A percentile compares a stretch with the other conserved stretches of the same genome.
Evolutionary conservation across 2,888 invertebrate genomes (phyloP).

Genomic region (Schrankia costaestrigalis): DNA sequence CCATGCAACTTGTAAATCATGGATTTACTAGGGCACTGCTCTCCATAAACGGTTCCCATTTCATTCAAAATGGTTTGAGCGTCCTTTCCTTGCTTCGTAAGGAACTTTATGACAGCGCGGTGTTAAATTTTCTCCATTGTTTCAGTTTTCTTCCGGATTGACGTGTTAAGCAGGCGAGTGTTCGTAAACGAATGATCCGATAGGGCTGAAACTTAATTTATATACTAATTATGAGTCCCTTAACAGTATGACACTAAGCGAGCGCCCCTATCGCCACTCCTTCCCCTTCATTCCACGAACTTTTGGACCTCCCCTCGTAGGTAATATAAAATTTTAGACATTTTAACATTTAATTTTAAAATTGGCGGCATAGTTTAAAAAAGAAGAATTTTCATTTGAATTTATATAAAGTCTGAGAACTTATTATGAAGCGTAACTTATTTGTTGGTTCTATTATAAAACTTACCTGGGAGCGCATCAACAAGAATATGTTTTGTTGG

Average conservation of each 20-base stretch:
- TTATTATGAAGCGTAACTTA: no score
- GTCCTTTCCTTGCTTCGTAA: not conserved
- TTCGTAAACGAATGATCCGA: no score
- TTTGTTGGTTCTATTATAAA: not conserved
- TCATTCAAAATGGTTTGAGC: not conserved
- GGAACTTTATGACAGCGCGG: not conserved
- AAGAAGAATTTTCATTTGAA: no score
- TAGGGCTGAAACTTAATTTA: no score
- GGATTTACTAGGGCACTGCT: slow-evolving; percentile 2
- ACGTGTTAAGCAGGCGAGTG: no score
- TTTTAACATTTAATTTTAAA: no score
- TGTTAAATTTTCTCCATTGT: no score
- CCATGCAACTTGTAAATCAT: no score
- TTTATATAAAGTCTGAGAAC: no score
- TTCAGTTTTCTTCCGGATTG: no score
- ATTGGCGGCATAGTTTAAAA: no score
- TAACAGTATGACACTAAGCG: not conserved
- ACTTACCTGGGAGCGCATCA: slow-evolving; percentile 86
- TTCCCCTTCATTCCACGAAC: not conserved
- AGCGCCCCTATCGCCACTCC: not conserved
- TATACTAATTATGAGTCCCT: not conserved
- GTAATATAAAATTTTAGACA: no score
- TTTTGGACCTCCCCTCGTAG: not conserved
- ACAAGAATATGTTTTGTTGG: slow-evolving; percentile 82
- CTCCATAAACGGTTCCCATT: slow-evolving; percentile 11